A percentile compares a stretch with the other conserved stretches of the same genome.
These are phyloP conservation scores for Chloroceryle inda DNA, from an alignment of 2,797 vertebrate genomes.

Conservation along the genomic window DNA sequence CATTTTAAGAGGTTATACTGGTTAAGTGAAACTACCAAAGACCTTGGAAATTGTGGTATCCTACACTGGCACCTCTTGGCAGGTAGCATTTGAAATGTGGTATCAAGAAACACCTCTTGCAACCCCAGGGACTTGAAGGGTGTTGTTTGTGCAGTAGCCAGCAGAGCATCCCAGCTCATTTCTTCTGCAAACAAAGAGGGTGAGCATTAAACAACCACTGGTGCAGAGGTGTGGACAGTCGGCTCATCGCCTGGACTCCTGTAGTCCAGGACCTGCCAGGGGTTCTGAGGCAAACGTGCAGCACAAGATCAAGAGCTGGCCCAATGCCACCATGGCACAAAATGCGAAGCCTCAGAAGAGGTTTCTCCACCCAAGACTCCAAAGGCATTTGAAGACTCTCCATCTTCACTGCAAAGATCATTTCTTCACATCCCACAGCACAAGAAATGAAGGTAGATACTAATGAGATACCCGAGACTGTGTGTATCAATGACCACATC, in stretches of 20 bases:
- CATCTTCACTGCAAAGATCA: not conserved
- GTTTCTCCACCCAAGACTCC: not conserved
- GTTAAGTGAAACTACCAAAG: not conserved
- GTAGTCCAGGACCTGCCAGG: not conserved
- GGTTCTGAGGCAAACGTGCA: not conserved
- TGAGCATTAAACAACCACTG: rapidly evolving
- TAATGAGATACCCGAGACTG: not conserved
- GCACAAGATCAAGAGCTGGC: not conserved
- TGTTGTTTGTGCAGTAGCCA: not conserved
- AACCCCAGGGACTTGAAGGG: not conserved
- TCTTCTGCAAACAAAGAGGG: not conserved
- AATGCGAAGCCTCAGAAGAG: not conserved
- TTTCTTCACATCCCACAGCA: not conserved
- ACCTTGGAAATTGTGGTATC: not conserved
- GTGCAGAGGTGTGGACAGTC: not conserved
- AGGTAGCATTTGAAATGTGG: not conserved
- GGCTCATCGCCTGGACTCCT: not conserved
- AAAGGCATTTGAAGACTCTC: not conserved
- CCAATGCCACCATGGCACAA: not conserved
- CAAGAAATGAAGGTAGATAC: not conserved
- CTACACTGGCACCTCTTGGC: not conserved
- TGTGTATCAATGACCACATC: not conserved
- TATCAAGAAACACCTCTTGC: not conserved
- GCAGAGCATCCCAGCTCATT: not conserved
- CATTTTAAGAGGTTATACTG: not conserved